phyloP scores from a whole-genome alignment of 2,888 invertebrate genomes.

The Athalia rosae region DNA sequence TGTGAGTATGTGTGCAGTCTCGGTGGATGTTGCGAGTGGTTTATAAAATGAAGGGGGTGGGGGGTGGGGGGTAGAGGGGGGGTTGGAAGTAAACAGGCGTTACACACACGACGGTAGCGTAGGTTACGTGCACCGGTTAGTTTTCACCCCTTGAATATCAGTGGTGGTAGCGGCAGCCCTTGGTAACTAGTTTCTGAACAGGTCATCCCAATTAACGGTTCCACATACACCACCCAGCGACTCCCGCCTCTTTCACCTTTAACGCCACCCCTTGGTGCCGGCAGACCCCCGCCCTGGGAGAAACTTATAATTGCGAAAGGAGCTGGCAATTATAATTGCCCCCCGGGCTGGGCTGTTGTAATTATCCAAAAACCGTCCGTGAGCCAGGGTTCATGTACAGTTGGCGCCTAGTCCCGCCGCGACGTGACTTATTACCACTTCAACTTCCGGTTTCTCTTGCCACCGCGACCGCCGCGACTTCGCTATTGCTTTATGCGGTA shows the following conservation, averaged over 20 bases:
- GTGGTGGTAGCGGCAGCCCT: slow-evolving; percentile 55
- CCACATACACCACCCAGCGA: slow-evolving; percentile 64
- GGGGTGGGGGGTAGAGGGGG: neutral
- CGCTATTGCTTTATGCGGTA: slow-evolving; percentile 3
- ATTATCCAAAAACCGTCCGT: slow-evolving; percentile 67
- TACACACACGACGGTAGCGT: neutral
- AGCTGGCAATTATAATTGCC: slow-evolving; percentile 74
- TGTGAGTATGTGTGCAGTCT: neutral
- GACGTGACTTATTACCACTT: slow-evolving; percentile 45
- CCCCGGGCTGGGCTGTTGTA: slow-evolving; percentile 68
- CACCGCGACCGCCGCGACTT: neutral
- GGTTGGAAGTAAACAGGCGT: slow-evolving; percentile 10
- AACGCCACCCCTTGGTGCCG: slow-evolving; percentile 48
- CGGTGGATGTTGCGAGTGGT: no score
- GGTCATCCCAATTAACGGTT: slow-evolving; percentile 74
- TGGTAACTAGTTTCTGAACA: slow-evolving; percentile 73
- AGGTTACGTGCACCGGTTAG: slow-evolving; percentile 9
- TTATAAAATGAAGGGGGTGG: neutral
- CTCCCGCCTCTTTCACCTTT: slow-evolving; percentile 23
- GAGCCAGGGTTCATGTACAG: slow-evolving; percentile 42
- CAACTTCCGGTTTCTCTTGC: slow-evolving; percentile 30
- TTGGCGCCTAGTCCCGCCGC: slow-evolving; percentile 36
- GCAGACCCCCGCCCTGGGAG: slow-evolving; percentile 59
- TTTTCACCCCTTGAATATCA: slow-evolving; percentile 47
- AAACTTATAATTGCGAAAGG: slow-evolving; percentile 74